These are phyloP conservation scores for Macrocentrus cingulum DNA, from an alignment of 1,140 invertebrate genomes.

Conservation along the genomic window DNA sequence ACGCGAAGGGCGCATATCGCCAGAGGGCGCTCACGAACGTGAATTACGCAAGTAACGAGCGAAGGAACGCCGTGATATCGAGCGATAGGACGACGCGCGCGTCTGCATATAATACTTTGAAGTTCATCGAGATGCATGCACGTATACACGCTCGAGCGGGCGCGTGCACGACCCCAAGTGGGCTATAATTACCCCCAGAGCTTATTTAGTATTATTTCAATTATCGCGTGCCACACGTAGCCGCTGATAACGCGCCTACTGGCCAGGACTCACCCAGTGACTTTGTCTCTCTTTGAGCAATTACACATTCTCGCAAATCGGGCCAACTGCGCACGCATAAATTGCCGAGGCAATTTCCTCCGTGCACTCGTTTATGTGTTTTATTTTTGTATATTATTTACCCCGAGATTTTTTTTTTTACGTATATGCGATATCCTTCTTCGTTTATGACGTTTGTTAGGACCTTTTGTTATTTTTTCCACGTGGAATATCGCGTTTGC, in stretches of 20 bases:
- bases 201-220: constrained; percentile 53
- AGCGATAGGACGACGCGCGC: constrained; percentile 1
- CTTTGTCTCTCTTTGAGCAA: no score
- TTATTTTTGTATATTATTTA: no score
- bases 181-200: constrained; percentile 46
- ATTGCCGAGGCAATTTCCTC: no score
- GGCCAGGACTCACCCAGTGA: no score
- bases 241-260: constrained; percentile 36
- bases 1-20: constrained; percentile 18
- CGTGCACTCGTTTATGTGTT: no score
- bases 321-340: no score
- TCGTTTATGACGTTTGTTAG: no score
- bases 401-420: no score
- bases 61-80: constrained; percentile 2
- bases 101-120: constrained; percentile 9
- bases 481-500: no score
- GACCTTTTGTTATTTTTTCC: no score
- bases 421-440: no score
- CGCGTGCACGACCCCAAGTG: constrained; percentile 26
- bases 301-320: no score
- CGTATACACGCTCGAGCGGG: constrained; percentile 14
- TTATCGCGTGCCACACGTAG: constrained; percentile 49
- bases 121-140: constrained; percentile 30
- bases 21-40: constrained; percentile 17
- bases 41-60: constrained; percentile 15